These are phyloP conservation scores for Antennarius striatus DNA, from an alignment of 2,113 vertebrate genomes.

Conservation along the genomic window DNA sequence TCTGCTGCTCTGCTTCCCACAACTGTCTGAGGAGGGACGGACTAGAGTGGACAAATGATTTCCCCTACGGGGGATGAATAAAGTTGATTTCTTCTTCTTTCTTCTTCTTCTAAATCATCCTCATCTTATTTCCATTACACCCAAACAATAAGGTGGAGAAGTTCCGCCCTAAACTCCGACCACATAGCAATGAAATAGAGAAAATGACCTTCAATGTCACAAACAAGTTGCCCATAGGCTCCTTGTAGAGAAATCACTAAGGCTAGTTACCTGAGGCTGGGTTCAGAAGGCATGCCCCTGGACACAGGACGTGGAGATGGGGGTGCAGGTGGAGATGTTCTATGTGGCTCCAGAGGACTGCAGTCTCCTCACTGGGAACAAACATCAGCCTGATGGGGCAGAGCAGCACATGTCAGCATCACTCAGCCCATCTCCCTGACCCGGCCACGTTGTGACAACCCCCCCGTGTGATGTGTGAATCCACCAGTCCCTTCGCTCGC, in stretches of 20 bases:
- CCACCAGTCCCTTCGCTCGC: slow-evolving; percentile 23
- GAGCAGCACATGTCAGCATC: slow-evolving; percentile 61
- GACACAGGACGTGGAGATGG: slow-evolving; percentile 54
- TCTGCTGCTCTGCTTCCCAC: too few relatives aligned
- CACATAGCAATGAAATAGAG: too few relatives aligned
- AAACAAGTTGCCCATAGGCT: too few relatives aligned
- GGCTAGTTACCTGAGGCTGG: slow-evolving; percentile 84
- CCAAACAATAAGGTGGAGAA: too few relatives aligned
- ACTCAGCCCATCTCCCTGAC: slow-evolving; percentile 50
- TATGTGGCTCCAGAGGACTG: slow-evolving; percentile 59
- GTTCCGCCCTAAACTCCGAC: too few relatives aligned
- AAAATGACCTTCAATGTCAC: too few relatives aligned
- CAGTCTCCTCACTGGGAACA: slow-evolving; percentile 63
- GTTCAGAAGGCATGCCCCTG: slow-evolving; percentile 92
- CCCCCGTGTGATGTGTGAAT: slow-evolving; percentile 54
- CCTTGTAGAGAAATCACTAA: not conserved
- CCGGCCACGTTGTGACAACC: slow-evolving; percentile 37
- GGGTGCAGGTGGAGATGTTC: slow-evolving; percentile 40
- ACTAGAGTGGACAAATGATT: too few relatives aligned
- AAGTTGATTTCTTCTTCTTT: too few relatives aligned
- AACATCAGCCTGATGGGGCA: slow-evolving; percentile 71
- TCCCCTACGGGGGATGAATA: too few relatives aligned
- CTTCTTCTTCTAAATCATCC: too few relatives aligned
- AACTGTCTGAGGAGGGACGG: slow-evolving; percentile 84
- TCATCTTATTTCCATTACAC: too few relatives aligned